Evolutionary conservation across 2,888 invertebrate genomes (phyloP).

Genomic region (Galerucella nymphaeae): DNA sequence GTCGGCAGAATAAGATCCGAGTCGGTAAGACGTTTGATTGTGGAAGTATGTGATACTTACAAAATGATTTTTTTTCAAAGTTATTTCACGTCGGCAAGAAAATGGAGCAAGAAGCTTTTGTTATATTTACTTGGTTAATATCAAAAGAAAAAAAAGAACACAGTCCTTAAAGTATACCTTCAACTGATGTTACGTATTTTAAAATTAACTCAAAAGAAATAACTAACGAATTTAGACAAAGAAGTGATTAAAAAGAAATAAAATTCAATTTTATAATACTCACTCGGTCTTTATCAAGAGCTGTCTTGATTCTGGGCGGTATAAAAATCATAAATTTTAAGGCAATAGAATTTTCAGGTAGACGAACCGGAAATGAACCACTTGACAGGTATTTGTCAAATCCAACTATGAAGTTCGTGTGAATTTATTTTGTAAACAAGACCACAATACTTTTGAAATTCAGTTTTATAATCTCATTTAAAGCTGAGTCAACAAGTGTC

Average conservation of each 20-base stretch:
- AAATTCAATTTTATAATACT: no score
- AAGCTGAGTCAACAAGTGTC: conserved; percentile 11
- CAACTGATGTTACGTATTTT: no score
- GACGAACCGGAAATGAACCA: background rate
- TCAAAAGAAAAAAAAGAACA: background rate
- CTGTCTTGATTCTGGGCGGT: no score
- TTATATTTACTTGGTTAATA: background rate
- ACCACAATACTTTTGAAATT: background rate
- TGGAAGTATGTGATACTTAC: background rate
- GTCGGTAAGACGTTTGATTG: background rate
- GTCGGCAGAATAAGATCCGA: conserved; percentile 17
- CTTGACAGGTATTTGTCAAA: conserved; percentile 16
- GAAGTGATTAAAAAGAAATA: no score
- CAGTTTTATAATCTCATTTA: background rate
- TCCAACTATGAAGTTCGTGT: background rate
- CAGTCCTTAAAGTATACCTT: background rate
- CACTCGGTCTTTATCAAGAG: no score
- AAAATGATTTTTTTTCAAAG: background rate
- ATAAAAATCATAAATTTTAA: no score
- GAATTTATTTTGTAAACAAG: conserved; percentile 11
- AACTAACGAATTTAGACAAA: no score
- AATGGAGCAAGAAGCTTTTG: background rate
- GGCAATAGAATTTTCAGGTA: background rate
- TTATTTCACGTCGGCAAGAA: background rate
- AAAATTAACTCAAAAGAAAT: no score